phyloP scores from a whole-genome alignment of 2,113 vertebrate genomes.

The Lipophrys pholis region DNA sequence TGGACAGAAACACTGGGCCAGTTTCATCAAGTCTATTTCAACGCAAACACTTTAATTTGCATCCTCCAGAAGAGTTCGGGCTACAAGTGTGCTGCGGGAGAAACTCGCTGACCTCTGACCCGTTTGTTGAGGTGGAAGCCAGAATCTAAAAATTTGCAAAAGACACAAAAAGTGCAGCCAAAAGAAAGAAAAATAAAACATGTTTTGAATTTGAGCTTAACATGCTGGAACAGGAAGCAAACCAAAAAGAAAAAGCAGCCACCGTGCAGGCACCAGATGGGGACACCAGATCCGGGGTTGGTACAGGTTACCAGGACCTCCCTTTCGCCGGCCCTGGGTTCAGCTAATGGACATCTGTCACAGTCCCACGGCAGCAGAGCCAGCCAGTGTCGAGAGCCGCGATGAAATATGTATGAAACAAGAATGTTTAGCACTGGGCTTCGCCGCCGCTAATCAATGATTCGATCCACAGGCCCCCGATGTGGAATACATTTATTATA shows the following conservation, averaged over 20 bases:
- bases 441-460: slow-evolving; percentile 75
- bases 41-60: neutral
- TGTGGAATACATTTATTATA: slow-evolving; percentile 76
- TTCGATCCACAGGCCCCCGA: slow-evolving; percentile 69
- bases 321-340: slow-evolving; percentile 61
- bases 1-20: neutral
- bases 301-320: slow-evolving; percentile 71
- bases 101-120: neutral
- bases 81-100: too few relatives aligned
- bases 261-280: slow-evolving; percentile 76
- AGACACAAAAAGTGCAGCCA: neutral
- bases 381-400: slow-evolving; percentile 59
- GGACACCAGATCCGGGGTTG: slow-evolving; percentile 68
- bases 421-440: slow-evolving; percentile 69
- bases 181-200: neutral
- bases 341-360: slow-evolving; percentile 86
- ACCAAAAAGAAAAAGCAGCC: neutral
- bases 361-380: slow-evolving; percentile 74
- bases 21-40: neutral
- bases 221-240: slow-evolving; percentile 35
- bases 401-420: slow-evolving; percentile 86
- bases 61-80: neutral
- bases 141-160: slow-evolving; percentile 7
- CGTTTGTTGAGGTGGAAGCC: neutral
- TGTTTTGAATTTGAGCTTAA: slow-evolving; percentile 14